phyloP scores from a whole-genome alignment of 2,888 invertebrate species.

The Geotrupes spiniger region DNA sequence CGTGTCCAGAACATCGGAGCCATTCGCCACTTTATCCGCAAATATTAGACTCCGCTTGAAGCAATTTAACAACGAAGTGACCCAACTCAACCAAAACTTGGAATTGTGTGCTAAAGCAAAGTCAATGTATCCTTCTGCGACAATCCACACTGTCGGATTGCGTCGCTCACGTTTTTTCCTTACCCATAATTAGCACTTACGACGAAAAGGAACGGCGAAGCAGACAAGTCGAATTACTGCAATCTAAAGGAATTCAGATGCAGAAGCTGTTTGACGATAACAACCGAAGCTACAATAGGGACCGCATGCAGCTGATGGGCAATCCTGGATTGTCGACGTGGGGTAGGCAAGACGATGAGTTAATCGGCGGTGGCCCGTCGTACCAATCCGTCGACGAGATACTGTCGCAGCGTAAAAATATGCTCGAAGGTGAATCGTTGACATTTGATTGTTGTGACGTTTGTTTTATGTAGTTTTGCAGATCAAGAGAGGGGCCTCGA shows the following conservation, averaged over 20 bases:
- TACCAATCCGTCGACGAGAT: conserved; percentile 53
- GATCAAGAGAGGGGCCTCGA: conserved; percentile 78
- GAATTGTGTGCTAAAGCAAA: conserved; percentile 50
- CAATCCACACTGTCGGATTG: no score
- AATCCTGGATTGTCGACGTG: conserved; percentile 47
- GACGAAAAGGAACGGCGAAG: conserved; percentile 63
- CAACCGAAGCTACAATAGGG: conserved; percentile 34
- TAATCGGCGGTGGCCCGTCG: conserved; percentile 43
- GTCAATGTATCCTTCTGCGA: conserved; percentile 47
- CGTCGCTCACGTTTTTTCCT: conserved; percentile 3
- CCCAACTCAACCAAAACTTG: conserved; percentile 58
- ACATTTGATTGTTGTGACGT: background rate
- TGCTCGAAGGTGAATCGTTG: conserved; percentile 54
- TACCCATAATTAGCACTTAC: conserved; percentile 51
- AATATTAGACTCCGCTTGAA: conserved; percentile 59
- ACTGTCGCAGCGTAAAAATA: conserved; percentile 57
- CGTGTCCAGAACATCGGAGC: conserved; percentile 53
- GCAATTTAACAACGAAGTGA: conserved; percentile 60
- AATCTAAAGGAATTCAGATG: conserved; percentile 59
- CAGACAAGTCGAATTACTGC: conserved; percentile 59
- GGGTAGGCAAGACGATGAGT: conserved; percentile 51
- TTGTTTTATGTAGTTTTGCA: conserved; percentile 33
- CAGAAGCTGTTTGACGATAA: conserved; percentile 53
- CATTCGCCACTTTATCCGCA: conserved; percentile 59
- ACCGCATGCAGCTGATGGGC: conserved; percentile 45